Evolutionary conservation across 1,140 invertebrate genomes (phyloP).

Genomic region (honey bee (Apis mellifera)): DNA sequence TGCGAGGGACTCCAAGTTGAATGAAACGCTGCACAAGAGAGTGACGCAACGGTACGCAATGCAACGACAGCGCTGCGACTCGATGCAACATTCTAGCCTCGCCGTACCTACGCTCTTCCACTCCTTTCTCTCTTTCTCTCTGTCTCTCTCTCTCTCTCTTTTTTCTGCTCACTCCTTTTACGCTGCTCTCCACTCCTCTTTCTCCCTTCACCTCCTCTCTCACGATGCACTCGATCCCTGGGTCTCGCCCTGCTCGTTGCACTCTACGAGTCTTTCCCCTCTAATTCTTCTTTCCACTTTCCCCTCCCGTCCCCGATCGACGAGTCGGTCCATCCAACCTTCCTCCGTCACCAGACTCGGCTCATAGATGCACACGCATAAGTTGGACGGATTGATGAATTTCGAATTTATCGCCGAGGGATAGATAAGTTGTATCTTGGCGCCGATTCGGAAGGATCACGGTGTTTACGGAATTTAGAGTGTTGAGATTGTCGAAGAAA

Average conservation of each 20-base stretch:
- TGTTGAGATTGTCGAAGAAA: not conserved
- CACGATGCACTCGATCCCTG: not conserved
- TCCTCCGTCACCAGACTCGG: conserved; percentile 10
- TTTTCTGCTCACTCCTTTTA: conserved; percentile 11
- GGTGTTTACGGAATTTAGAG: not conserved
- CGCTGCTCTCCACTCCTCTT: conserved; percentile 1
- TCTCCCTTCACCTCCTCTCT: not conserved
- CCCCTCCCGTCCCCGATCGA: not conserved
- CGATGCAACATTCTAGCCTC: conserved; percentile 54
- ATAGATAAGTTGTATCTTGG: not conserved
- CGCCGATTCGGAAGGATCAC: not conserved
- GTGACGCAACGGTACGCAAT: conserved; percentile 74
- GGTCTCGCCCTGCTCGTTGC: not conserved
- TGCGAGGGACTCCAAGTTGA: conserved; percentile 72
- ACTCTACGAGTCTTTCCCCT: conserved; percentile 9
- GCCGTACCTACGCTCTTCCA: conserved; percentile 32
- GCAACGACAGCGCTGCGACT: conserved; percentile 46
- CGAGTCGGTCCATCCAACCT: conserved; percentile 13
- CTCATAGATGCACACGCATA: not conserved
- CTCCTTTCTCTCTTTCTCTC: no score
- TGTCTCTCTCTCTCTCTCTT: not conserved
- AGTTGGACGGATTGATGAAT: not conserved
- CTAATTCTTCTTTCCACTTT: conserved; percentile 32
- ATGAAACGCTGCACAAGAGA: conserved; percentile 75
- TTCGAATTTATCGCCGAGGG: not conserved